Evolutionary conservation across 64 coral and sea anemone species (phyloP), one percentile per base, ranked within the genome.

Genomic region (Montipora cactus): DNA sequence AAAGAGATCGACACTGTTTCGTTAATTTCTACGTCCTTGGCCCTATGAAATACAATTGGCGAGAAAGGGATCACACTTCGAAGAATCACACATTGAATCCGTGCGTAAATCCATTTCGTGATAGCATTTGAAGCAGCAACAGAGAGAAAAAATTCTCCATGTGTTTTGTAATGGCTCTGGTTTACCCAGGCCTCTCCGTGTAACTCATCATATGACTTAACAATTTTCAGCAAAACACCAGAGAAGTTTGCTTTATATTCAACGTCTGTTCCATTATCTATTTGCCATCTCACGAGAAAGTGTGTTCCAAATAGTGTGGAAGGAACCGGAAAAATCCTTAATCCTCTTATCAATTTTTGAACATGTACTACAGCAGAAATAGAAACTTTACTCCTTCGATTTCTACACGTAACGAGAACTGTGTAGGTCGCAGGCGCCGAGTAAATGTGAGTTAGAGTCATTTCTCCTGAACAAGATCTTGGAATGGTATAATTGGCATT

Each of bases 121-220:
- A 95, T 66, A 11, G 83, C 55, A 81, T 95, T 95, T 22, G 70
- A 80, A 5, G 94, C 94, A 47, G 47, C 53, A 48, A 95, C 45
- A 67, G 77, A 52, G 28, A 88, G 68, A 48, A 9, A 44, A 44
- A 91, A 79, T 58, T 79, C 49, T 73, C 94, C 94, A n/a, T 72
- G 74, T 44, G 89, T 50, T 61, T 90, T 85, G 45, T 95, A 95
- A 49, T 82, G 19, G 4, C 80, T 57, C 59, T 67, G 67, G 61
- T 44, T 88, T 21, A 88, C 76, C 46, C 59, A 44, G 14, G 84
- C 67, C 44, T 81, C 45, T 22, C 89, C 94, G 58, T 72, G 25
- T 47, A 51, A 67, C 5, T 19, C 23, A 69, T 92, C 47, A 3
- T 66, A 23, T 92, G 89, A 87, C 22, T 73, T 55, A 8, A 74